Percentiles rank a stretch among this genome's conserved stretches.
Conservation (phyloP, 2,888 invertebrate genomes). For the Drosophila fungiperda region DNA sequence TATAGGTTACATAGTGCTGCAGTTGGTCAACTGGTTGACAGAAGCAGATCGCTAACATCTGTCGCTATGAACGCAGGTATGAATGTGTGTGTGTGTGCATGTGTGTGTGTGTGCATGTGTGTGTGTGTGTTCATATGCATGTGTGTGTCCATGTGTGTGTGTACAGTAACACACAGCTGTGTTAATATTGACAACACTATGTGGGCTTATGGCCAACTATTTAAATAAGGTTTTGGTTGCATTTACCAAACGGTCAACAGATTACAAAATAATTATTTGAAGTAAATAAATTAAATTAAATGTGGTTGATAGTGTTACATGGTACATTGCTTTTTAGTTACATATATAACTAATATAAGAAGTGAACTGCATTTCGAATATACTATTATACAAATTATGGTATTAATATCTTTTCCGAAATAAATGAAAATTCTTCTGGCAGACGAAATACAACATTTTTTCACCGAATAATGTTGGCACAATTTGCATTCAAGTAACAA, state of each 20-base stretch:
- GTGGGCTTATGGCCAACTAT: conserved; percentile 39
- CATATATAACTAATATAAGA: neutral
- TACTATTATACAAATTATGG: neutral
- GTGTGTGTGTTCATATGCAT: neutral
- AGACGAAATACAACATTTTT: neutral
- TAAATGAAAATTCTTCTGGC: neutral
- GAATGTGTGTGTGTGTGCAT: neutral
- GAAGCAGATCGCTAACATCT: conserved; percentile 30
- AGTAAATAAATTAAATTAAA: neutral
- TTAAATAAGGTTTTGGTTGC: conserved; percentile 43
- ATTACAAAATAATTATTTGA: conserved; percentile 20
- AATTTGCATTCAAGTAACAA: conserved; percentile 5
- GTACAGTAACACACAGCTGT: conserved; percentile 30
- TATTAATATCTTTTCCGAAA: neutral
- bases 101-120: conserved; percentile 2
- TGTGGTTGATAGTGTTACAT: neutral
- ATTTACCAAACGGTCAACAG: conserved; percentile 38
- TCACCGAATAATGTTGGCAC: neutral
- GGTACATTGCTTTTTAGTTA: neutral
- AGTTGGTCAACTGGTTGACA: conserved; percentile 24
- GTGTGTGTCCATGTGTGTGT: neutral
- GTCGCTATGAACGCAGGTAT: conserved; percentile 14
- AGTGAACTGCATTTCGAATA: neutral
- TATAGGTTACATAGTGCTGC: conserved; percentile 12
- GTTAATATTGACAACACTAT: conserved; percentile 45